A percentile compares a stretch with the other conserved stretches of the same genome.
Conservation (phyloP, 2,797 vertebrate genomes). For the Sus cebifrons region DNA sequence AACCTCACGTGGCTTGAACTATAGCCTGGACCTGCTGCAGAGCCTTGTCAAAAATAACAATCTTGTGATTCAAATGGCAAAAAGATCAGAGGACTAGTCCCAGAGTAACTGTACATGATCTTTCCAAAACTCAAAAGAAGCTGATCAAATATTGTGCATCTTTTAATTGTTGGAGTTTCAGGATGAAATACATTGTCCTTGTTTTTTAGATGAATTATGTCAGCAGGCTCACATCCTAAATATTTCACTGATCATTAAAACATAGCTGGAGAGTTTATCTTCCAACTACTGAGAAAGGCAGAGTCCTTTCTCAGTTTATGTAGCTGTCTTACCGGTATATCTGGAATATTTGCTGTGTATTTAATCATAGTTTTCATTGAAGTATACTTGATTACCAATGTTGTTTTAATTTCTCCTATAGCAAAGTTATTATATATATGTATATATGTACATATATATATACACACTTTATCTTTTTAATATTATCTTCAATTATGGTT, state of each 20-base stretch:
- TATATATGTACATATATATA: too few species aligned
- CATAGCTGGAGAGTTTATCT: not conserved
- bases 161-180: not conserved
- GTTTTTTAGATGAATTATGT: not conserved
- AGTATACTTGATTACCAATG: too few species aligned
- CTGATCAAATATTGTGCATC: not conserved
- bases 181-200: not conserved
- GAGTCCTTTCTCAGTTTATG: too few species aligned
- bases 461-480: too few species aligned
- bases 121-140: not conserved
- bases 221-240: not conserved
- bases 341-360: not conserved
- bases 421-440: too few species aligned
- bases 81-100: not conserved
- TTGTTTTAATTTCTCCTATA: too few species aligned
- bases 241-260: not conserved
- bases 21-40: not conserved
- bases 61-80: not conserved
- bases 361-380: too few species aligned
- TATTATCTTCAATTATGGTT: too few species aligned
- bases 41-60: not conserved
- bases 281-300: not conserved
- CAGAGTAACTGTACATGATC: not conserved
- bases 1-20: not conserved
- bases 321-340: not conserved